Base-by-base conservation (phyloP, 2,797 vertebrate species). In the Karalla daura region DNA sequence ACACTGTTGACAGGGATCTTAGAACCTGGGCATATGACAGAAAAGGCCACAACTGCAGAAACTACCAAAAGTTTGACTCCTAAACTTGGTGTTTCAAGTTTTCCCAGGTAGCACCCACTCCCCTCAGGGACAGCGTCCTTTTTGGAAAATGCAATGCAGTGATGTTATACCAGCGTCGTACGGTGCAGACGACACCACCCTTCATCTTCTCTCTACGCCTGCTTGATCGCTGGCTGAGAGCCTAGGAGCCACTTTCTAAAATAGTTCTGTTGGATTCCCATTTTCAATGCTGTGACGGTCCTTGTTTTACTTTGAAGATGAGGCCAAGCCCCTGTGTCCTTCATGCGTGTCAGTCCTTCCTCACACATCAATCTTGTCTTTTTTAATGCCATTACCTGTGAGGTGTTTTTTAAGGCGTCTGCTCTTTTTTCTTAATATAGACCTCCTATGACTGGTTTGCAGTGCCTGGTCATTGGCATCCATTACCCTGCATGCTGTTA, bases 161-260 rank as follows among this genome's bases (percentile, higher is more conserved):
- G 53, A 62, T 67, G 53, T 61, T 63, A 59, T 52, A 75, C 35
- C 30, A 32, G 61, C 23, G 59, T 73, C 52, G 54, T 60, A 63
- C 67, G 72, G 55, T 74, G 52, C 36, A 17, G 67, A 23, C 70
- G 64, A 82, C 55, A 44, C 58, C 59, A 64, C 52, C 73, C 59
- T 68, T 81, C 44, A 28, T 70, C 61, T 76, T 78, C 53, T 72
- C 69, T 58, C 52, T 70, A 41, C 72, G 76, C 60, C n/a, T 55
- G 67, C 52, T 66, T 50, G 47, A 64, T 43, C 64, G 71, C 72
- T 91, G 90, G 88, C 89, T 30, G 37, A 55, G 70, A 81, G 90
- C 91, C 91, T 84, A 74, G 76, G 63, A 86, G 68, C 79, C 88
- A 92, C 88, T 93, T 86, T 85, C 78, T 74, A 67, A 81, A 91